Evolutionary conservation across 2,113 vertebrate species (phyloP).

Genomic region (Tamias sibiricus): DNA sequence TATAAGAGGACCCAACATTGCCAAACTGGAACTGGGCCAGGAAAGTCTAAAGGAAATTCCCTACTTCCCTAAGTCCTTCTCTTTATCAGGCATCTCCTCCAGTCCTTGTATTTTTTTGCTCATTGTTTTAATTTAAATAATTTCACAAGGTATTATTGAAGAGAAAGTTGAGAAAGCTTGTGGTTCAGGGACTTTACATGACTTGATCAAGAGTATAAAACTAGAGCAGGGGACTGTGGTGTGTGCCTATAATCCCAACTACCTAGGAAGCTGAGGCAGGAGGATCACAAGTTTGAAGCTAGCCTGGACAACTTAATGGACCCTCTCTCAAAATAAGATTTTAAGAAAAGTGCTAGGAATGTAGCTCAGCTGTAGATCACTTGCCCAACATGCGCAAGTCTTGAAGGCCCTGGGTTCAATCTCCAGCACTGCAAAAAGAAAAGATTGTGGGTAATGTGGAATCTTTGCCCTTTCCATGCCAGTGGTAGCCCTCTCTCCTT

Average conservation of each 20-base stretch:
- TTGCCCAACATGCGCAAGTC: neutral
- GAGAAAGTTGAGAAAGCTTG: conserved; percentile 47
- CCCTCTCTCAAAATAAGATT: too few species aligned
- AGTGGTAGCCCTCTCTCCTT: neutral
- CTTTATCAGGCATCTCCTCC: neutral
- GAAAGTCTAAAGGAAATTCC: conserved; percentile 19
- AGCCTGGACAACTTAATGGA: too few species aligned
- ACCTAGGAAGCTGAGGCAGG: too few species aligned
- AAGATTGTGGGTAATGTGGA: neutral
- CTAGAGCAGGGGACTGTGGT: too few species aligned
- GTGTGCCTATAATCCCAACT: too few species aligned
- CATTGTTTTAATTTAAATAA: conserved; percentile 15
- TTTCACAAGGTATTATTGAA: neutral
- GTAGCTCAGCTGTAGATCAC: neutral
- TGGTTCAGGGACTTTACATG: neutral
- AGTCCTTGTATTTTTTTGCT: neutral
- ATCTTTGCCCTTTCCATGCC: neutral
- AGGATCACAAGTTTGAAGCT: too few species aligned
- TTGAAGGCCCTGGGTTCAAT: too few species aligned
- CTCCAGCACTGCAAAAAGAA: neutral
- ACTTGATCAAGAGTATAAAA: conserved; percentile 1
- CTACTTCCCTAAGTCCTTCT: neutral
- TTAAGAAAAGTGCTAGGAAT: neutral
- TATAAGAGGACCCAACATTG: neutral
- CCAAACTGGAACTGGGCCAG: neutral